Evolutionary conservation across 2,113 vertebrate species (phyloP), one percentile per base, ranked within the genome.

Genomic region (Halichoerus grypus): DNA sequence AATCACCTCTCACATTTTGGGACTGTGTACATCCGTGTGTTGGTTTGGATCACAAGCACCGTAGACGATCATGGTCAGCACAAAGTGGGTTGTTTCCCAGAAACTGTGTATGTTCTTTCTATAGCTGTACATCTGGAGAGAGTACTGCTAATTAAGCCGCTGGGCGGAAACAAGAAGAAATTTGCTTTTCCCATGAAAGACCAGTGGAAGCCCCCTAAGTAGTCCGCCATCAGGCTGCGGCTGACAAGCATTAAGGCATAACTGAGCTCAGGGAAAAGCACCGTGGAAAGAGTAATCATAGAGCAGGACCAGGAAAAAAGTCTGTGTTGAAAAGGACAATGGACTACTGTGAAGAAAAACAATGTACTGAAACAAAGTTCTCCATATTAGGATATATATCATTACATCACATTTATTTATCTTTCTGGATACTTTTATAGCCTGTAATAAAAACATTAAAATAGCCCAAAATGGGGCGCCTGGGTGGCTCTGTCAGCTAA

Each of bases 11-110:
- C 46, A n/a, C 1, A 9, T 57, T 89, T 69, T 69, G 46, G 3
- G 39, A 79, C 21, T 1, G 0, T 49, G 22, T 14, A 4, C 0
- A 0, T 57, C 5, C 18, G 0, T 5, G 24, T 31, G 21, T 7
- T 42, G 33, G 26, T 85, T 91, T 82, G 51, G 33, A 87, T 59
- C n/a, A 16, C 7, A 51, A 72, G 55, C 69, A n/a, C n/a, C 22
- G 26, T 53, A n/a, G 39, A 76, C 46, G 21, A 22, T 36, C 42
- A 28, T 0, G 2, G 49, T 28, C 33, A 36, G 69, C 57, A 77
- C 13, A 77, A 57, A 86, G 61, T 55, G 71, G 39, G 57, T 94
- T 31, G 33, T 49, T 84, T 77, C n/a, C 33, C n/a, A 90, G 79
- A 96, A 67, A 67, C 2, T 91, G 3, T 31, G 31, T 21, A n/a